Conservation (phyloP, 1,140 invertebrate species). For the Drosophila setifemur region DNA sequence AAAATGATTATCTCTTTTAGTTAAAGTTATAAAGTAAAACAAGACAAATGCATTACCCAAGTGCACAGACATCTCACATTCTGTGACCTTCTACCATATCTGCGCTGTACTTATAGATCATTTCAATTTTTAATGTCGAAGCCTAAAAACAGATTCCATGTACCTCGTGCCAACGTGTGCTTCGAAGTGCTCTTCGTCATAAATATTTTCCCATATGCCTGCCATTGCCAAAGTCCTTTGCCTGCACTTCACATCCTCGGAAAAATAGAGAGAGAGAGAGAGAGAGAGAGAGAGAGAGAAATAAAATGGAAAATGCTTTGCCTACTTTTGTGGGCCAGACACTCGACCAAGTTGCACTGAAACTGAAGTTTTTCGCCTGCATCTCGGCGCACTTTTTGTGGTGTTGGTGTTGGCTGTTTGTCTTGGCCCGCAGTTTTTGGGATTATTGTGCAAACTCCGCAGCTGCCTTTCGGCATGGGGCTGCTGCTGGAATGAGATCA, state of each 20-base stretch:
- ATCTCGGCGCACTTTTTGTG: neutral
- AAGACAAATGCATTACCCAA: conserved; percentile 17
- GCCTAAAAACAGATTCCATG: conserved; percentile 15
- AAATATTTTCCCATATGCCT: conserved; percentile 34
- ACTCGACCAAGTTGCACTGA: conserved; percentile 38
- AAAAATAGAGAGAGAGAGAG: neutral
- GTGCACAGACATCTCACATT: neutral
- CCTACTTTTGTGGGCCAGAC: conserved; percentile 53
- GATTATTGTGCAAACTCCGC: conserved; percentile 45
- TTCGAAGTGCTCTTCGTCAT: conserved; percentile 20
- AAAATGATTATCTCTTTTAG: no score
- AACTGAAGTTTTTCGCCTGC: conserved; percentile 52
- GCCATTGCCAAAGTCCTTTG: neutral
- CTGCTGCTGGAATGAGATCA: conserved; percentile 30
- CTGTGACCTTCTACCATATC: conserved; percentile 14
- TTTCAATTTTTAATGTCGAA: conserved; percentile 31
- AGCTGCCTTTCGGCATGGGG: conserved; percentile 36
- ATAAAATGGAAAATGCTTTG: conserved; percentile 51
- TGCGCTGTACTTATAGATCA: conserved; percentile 11
- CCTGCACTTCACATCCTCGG: neutral
- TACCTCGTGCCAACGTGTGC: neutral
- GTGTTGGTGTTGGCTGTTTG: conserved; percentile 21
- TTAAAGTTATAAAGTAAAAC: neutral
- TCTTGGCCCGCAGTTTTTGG: conserved; percentile 43
- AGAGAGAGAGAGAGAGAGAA: neutral